A percentile compares a stretch with the other conserved stretches of the same genome.
Conservation (phyloP, 2,113 vertebrate genomes). For the Malaclemys terrapin region DNA sequence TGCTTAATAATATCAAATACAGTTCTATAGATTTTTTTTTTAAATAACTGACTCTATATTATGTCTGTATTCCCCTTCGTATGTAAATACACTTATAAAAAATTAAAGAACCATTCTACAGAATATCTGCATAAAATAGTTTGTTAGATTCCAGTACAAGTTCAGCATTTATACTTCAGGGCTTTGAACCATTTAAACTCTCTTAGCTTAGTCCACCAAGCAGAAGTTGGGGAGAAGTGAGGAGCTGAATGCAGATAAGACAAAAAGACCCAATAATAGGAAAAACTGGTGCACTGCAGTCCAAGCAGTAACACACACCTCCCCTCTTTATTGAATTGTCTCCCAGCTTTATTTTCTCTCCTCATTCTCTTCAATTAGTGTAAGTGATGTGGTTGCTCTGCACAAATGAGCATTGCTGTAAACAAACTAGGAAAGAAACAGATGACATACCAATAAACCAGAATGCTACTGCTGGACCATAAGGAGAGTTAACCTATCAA, state of each 20-base stretch:
- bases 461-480: not conserved
- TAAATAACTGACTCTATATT: not conserved
- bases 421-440: not conserved
- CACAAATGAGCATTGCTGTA: not conserved
- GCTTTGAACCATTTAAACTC: not conserved
- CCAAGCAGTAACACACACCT: not conserved
- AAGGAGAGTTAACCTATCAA: not conserved
- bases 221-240: not conserved
- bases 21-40: not conserved
- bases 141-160: not conserved
- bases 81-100: not conserved
- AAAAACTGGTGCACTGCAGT: not conserved
- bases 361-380: not conserved
- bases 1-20: not conserved
- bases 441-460: not conserved
- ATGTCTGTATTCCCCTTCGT: not conserved
- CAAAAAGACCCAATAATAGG: not conserved
- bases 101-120: not conserved
- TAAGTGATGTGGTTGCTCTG: not conserved
- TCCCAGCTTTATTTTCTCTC: not conserved
- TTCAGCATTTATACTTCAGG: not conserved
- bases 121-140: not conserved
- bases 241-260: not conserved
- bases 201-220: not conserved
- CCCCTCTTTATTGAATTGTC: not conserved